phyloP scores from a whole-genome alignment of 2,888 invertebrate species.

The Periphyllus acericola region DNA sequence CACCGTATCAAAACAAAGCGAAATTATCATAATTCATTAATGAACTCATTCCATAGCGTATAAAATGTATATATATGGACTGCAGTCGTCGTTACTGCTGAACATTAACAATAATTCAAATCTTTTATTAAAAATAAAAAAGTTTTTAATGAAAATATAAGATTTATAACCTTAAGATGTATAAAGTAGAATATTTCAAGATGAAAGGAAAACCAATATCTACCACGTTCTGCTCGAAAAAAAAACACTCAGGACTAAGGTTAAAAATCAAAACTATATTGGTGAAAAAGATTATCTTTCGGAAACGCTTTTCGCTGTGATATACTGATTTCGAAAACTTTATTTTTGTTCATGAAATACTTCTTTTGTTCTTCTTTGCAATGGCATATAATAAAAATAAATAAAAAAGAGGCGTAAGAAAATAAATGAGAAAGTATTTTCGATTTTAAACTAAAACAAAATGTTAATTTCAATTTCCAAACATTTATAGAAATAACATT shows the following conservation, averaged over 20 bases:
- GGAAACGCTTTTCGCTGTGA: neutral
- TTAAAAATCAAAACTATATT: neutral
- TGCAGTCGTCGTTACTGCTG: neutral
- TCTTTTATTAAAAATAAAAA: neutral
- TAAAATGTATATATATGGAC: neutral
- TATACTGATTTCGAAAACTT: constrained; percentile 9
- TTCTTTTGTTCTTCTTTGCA: neutral
- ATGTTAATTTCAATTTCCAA: neutral
- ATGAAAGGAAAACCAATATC: constrained; percentile 24
- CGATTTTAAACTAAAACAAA: neutral
- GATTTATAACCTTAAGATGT: neutral
- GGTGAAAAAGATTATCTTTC: neutral
- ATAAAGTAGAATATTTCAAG: neutral
- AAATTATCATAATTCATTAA: neutral
- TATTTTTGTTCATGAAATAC: neutral
- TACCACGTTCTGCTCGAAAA: neutral
- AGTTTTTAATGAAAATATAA: constrained; percentile 4
- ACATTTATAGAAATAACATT: neutral
- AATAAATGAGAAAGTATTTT: neutral
- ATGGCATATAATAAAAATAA: neutral
- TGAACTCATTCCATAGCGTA: neutral
- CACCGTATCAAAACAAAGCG: neutral
- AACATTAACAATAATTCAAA: neutral
- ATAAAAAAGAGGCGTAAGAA: neutral
- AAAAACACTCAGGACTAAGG: neutral